phyloP scores from a whole-genome alignment of 23 tunicate species.

The Ascidia mentula region DNA sequence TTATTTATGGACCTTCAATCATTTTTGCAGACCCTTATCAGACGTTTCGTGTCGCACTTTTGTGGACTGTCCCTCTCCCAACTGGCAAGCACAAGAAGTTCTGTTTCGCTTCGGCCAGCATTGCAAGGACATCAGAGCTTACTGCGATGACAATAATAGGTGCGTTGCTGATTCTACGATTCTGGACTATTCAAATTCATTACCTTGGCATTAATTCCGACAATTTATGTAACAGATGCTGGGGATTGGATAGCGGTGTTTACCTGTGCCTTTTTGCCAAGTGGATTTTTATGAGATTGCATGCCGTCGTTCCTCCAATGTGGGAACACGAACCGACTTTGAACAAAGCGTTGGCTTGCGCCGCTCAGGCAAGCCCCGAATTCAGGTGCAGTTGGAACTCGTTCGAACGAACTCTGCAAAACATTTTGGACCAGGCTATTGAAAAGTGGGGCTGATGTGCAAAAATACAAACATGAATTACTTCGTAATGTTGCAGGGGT shows the following conservation, averaged over 20 bases:
- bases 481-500: too few species aligned
- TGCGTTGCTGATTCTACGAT: background rate
- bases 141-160: conserved; percentile 20
- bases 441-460: background rate
- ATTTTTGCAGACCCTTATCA: conserved; percentile 26
- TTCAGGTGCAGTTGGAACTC: conserved; percentile 28
- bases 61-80: conserved; percentile 1
- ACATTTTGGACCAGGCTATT: background rate
- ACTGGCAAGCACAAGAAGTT: conserved; percentile 26
- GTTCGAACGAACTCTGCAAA: background rate
- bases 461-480: too few species aligned
- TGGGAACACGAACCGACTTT: conserved; percentile 20
- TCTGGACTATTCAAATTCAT: too few species aligned
- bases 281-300: conserved; percentile 16
- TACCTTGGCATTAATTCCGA: too few species aligned
- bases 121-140: conserved; percentile 24
- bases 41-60: conserved; percentile 11
- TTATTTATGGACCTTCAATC: too few species aligned
- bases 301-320: conserved; percentile 8
- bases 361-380: conserved; percentile 9
- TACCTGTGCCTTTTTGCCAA: conserved; percentile 19
- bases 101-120: conserved; percentile 24
- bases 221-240: too few species aligned
- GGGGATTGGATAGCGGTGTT: conserved; percentile 35
- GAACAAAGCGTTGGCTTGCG: conserved; percentile 13